Percentiles rank a stretch among this genome's conserved stretches.
These are phyloP conservation scores for Caenorhabditis briggsae DNA, from an alignment of 1,140 invertebrate genomes.

Conservation along the genomic window DNA sequence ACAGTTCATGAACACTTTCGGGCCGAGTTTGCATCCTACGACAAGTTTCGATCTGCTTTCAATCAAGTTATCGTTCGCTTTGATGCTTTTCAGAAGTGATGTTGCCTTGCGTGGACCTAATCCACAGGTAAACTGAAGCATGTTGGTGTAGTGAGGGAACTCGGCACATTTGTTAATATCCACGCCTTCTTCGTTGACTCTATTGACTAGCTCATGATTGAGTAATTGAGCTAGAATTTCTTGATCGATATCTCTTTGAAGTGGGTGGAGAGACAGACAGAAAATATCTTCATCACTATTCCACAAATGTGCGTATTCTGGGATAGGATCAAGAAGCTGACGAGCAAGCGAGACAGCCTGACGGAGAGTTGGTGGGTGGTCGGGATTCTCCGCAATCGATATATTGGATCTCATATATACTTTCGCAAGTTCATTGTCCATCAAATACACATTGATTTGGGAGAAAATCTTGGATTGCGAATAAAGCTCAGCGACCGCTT, in stretches of 20 bases:
- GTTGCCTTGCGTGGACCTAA: constrained; percentile 93
- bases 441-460: constrained; percentile 67
- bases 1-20: constrained; percentile 97
- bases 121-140: constrained; percentile 98
- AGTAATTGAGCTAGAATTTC: constrained; percentile 68
- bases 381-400: constrained; percentile 57
- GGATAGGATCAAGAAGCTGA: constrained; percentile 90
- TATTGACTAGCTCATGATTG: constrained; percentile 73
- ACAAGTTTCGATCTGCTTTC: constrained; percentile 86
- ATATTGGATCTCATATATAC: constrained; percentile 55
- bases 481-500: constrained; percentile 61
- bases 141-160: constrained; percentile 84
- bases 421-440: constrained; percentile 66
- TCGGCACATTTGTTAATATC: constrained; percentile 93
- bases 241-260: constrained; percentile 81
- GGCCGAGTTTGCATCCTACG: constrained; percentile 94
- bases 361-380: constrained; percentile 73
- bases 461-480: constrained; percentile 58
- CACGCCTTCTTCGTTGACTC: constrained; percentile 85
- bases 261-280: constrained; percentile 89
- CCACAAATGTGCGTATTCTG: constrained; percentile 95
- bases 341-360: constrained; percentile 88
- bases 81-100: constrained; percentile 84
- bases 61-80: constrained; percentile 66
- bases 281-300: constrained; percentile 94